Evolutionary conservation across 2,113 vertebrate genomes (phyloP).

Genomic region (Tragelaphus strepsiceros): DNA sequence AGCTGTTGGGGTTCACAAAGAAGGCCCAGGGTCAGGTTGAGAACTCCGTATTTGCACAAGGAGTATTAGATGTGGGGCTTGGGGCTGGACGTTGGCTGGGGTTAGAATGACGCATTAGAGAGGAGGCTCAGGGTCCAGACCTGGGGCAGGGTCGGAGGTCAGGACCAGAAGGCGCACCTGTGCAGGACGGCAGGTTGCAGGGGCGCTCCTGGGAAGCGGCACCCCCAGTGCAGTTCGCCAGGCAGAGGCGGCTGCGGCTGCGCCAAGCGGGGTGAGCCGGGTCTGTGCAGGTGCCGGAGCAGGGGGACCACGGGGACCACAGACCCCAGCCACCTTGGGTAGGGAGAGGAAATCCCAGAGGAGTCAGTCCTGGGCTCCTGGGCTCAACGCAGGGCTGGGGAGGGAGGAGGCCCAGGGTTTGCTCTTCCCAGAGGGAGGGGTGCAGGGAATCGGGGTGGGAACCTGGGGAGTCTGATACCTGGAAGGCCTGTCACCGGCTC

Average conservation of each 20-base stretch:
- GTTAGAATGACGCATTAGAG: not conserved
- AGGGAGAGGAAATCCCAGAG: not conserved
- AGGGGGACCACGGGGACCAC: conserved; percentile 87
- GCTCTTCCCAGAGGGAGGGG: not conserved
- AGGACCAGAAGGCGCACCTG: conserved; percentile 72
- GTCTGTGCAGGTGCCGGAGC: conserved; percentile 85
- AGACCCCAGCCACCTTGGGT: conserved; percentile 71
- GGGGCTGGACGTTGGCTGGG: not conserved
- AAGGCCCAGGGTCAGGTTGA: not conserved
- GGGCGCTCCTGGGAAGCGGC: conserved; percentile 80
- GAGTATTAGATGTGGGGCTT: too few relatives aligned
- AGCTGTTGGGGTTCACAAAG: not conserved
- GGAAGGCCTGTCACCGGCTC: conserved; percentile 11
- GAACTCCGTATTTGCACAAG: not conserved
- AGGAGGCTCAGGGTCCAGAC: not conserved
- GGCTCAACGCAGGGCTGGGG: not conserved
- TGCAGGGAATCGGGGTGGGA: not conserved
- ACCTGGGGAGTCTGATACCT: conserved; percentile 14
- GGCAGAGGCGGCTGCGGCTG: conserved; percentile 82
- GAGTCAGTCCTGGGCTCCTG: not conserved
- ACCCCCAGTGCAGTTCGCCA: conserved; percentile 78
- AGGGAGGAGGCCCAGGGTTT: not conserved
- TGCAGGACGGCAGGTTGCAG: conserved; percentile 90
- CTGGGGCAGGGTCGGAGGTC: not conserved
- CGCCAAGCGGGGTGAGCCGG: conserved; percentile 79